Conservation (phyloP, 2,797 vertebrate genomes). For the Propithecus perrieri region DNA sequence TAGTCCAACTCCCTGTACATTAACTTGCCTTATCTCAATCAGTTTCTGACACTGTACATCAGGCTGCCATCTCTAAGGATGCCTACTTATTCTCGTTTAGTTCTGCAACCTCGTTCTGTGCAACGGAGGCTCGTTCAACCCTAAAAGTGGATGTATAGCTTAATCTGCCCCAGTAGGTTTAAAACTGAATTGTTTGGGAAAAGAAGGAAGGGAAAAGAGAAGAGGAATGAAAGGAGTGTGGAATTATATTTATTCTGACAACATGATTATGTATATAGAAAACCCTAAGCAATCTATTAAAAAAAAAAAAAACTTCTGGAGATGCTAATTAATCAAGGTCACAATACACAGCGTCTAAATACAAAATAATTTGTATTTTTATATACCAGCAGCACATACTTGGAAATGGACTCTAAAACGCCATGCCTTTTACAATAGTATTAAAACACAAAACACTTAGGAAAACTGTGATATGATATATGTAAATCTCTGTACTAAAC, state of each 20-base stretch:
- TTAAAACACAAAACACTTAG: neutral
- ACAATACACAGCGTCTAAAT: neutral
- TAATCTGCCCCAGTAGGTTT: neutral
- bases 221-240: neutral
- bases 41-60: neutral
- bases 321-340: neutral
- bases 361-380: neutral
- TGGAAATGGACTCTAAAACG: neutral
- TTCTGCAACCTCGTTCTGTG: neutral
- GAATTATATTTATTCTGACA: neutral
- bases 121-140: neutral
- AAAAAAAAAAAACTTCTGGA: neutral
- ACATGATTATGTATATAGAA: neutral
- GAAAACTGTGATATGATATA: neutral
- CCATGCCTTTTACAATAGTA: neutral
- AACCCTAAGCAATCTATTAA: neutral
- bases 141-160: neutral
- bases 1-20: rapidly evolving
- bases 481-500: neutral
- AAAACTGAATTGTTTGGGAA: neutral
- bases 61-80: neutral
- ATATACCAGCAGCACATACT: neutral
- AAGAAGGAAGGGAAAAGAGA: neutral
- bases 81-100: neutral
- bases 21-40: neutral